Conservation (phyloP, 1,140 invertebrate genomes). For the Drosophila equinoxialis region DNA sequence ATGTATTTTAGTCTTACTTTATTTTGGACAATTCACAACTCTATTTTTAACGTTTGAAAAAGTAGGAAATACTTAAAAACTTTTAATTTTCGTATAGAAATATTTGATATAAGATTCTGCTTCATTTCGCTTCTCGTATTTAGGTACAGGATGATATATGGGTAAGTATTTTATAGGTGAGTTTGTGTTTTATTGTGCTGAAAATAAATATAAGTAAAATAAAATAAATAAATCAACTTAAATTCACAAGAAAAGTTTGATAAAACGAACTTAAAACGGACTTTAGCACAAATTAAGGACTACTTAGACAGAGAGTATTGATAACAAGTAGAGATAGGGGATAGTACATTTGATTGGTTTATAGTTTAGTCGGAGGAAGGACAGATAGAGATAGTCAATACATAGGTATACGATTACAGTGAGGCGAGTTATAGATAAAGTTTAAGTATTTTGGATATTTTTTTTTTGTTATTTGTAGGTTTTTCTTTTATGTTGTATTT, state of each 20-base stretch:
- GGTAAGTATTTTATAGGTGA: conserved; percentile 24
- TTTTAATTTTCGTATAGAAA: too few species aligned
- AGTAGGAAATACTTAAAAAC: too few species aligned
- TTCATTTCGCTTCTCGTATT: conserved; percentile 1
- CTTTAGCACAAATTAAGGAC: conserved; percentile 45
- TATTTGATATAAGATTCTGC: not conserved
- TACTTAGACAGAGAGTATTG: conserved; percentile 50
- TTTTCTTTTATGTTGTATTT: not conserved
- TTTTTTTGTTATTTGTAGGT: not conserved
- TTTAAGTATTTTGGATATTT: conserved; percentile 55
- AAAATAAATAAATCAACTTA: conserved; percentile 28
- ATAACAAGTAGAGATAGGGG: conserved; percentile 15
- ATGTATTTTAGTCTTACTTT: too few species aligned
- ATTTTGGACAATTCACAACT: too few species aligned
- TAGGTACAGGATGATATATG: not conserved
- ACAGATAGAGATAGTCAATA: conserved; percentile 33
- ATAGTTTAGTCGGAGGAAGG: conserved; percentile 17
- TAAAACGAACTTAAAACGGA: conserved; percentile 34
- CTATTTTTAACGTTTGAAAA: too few species aligned
- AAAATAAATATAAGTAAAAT: conserved; percentile 49
- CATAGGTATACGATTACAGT: conserved; percentile 27
- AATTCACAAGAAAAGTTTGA: conserved; percentile 19
- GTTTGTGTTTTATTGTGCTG: conserved; percentile 66
- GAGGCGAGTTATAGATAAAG: conserved; percentile 44
- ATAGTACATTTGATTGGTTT: conserved; percentile 29